Conservation (phyloP, 2,113 vertebrate species). For the Halcyon senegalensis region DNA sequence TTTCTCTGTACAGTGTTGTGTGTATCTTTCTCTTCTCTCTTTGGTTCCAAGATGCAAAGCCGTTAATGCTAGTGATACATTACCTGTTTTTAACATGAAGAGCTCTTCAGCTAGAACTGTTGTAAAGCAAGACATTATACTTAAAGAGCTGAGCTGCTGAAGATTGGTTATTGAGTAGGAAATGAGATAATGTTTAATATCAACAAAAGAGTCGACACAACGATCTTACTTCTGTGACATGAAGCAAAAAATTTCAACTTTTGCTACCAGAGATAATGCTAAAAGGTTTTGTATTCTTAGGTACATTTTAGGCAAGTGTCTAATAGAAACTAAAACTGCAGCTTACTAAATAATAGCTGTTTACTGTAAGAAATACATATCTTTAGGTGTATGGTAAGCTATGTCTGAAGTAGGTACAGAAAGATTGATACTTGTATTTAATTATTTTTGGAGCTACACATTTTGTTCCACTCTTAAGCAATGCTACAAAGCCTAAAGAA, state of each 20-base stretch:
- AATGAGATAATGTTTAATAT: not conserved
- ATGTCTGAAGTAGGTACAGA: not conserved
- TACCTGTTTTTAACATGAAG: not conserved
- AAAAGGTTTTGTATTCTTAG: not conserved
- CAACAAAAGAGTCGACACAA: not conserved
- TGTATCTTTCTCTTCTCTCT: not conserved
- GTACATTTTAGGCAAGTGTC: not conserved
- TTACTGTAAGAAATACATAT: not conserved
- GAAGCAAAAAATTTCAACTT: not conserved
- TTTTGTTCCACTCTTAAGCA: not conserved
- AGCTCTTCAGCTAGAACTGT: not conserved
- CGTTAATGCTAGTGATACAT: accelerated
- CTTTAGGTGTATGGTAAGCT: not conserved
- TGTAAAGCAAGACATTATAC: not conserved
- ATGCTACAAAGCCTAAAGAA: not conserved
- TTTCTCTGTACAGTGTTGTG: not conserved
- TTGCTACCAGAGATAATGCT: not conserved
- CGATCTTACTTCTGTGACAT: not conserved
- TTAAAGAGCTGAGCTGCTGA: not conserved
- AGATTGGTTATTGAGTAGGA: not conserved
- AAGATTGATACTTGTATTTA: not conserved
- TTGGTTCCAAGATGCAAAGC: not conserved
- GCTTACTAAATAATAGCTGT: not conserved
- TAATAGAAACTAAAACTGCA: not conserved
- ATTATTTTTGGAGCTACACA: not conserved